phyloP scores from a whole-genome alignment of 2,113 vertebrate species.

The Orthonyx spaldingii region DNA sequence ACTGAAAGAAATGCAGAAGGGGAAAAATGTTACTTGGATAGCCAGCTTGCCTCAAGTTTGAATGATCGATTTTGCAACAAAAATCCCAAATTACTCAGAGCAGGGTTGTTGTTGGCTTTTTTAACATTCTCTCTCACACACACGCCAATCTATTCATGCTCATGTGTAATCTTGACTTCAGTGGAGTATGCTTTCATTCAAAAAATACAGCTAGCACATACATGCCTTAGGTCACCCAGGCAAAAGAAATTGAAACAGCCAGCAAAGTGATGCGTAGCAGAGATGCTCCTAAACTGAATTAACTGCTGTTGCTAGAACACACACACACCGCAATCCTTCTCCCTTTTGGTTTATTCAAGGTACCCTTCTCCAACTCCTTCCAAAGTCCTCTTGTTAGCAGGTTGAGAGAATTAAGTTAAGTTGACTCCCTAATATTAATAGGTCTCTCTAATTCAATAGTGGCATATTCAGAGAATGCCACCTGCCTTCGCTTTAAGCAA shows the following conservation, averaged over 20 bases:
- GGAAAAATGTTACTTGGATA: not conserved
- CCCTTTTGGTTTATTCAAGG: not conserved
- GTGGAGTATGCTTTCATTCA: not conserved
- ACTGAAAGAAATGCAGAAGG: not conserved
- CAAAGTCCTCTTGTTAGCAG: constrained; percentile 46
- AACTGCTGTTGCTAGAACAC: not conserved
- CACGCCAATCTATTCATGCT: not conserved
- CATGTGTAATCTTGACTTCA: not conserved
- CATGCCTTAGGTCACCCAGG: not conserved
- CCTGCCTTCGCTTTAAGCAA: constrained; percentile 36
- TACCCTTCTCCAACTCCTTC: not conserved
- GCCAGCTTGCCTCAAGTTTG: not conserved
- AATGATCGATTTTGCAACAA: not conserved
- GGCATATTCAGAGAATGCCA: constrained; percentile 39
- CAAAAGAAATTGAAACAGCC: not conserved
- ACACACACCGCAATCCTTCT: not conserved
- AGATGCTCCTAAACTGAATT: not conserved
- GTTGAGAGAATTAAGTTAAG: constrained; percentile 57
- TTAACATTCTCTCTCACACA: not conserved
- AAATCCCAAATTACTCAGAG: not conserved
- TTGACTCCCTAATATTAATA: constrained; percentile 60
- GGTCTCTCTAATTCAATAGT: constrained; percentile 35
- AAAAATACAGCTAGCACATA: not conserved
- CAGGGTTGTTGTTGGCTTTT: not conserved
- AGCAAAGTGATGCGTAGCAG: not conserved